phyloP scores from a whole-genome alignment of 2,888 invertebrate species.

The Autographa pulchrina region DNA sequence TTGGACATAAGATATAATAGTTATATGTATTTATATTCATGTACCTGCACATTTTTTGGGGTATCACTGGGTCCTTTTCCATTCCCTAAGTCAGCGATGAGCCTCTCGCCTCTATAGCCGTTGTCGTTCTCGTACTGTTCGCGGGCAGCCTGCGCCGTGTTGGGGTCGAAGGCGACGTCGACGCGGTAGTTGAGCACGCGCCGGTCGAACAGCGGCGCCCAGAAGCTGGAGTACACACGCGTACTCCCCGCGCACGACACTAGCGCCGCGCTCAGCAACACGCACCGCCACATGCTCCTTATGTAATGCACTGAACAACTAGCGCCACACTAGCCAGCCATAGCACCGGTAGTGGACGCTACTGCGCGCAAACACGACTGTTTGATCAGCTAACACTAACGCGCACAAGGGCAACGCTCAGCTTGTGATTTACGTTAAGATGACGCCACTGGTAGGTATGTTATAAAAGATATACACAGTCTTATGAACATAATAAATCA shows the following conservation, averaged over 20 bases:
- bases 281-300: neutral
- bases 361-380: neutral
- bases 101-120: constrained; percentile 75
- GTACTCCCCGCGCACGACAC: constrained; percentile 60
- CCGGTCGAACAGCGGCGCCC: constrained; percentile 79
- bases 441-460: neutral
- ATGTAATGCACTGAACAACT: constrained; percentile 17
- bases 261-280: neutral
- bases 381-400: constrained; percentile 7
- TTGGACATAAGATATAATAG: no score
- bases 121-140: constrained; percentile 67
- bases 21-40: constrained; percentile 2
- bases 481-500: neutral
- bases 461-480: neutral
- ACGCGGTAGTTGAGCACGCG: constrained; percentile 78
- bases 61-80: constrained; percentile 66
- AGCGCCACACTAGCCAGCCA: neutral
- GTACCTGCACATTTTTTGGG: constrained; percentile 62
- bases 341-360: constrained; percentile 1
- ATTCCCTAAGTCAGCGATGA: constrained; percentile 78
- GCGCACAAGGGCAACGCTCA: neutral
- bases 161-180: constrained; percentile 73
- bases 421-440: neutral
- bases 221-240: constrained; percentile 79
- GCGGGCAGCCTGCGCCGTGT: constrained; percentile 66